phyloP scores from a whole-genome alignment of 2,888 invertebrate species.

The Drosophila stalkeri region DNA sequence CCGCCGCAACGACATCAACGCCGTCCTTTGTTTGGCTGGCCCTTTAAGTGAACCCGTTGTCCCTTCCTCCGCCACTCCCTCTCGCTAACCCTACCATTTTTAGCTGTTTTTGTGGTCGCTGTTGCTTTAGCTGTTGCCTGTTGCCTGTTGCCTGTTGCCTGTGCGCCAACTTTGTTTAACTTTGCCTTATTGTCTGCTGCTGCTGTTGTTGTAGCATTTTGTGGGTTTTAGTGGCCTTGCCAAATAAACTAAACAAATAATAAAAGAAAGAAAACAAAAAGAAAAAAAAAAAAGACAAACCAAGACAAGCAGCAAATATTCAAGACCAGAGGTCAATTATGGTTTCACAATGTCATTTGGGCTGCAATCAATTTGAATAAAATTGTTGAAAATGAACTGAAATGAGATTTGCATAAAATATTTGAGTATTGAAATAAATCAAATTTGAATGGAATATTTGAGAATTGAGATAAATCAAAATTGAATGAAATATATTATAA shows the following conservation, averaged over 20 bases:
- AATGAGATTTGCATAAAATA: background rate
- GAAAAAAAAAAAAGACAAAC: background rate
- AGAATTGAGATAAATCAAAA: background rate
- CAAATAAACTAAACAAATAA: constrained; percentile 23
- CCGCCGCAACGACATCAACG: constrained; percentile 72
- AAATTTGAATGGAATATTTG: background rate
- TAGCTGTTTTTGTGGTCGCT: constrained; percentile 8
- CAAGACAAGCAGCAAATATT: constrained; percentile 12
- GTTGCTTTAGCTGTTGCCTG: constrained; percentile 26
- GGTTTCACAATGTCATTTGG: constrained; percentile 23
- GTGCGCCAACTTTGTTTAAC: constrained; percentile 73
- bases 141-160: constrained; percentile 10
- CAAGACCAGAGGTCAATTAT: constrained; percentile 31
- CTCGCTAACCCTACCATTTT: background rate
- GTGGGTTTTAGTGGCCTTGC: constrained; percentile 63
- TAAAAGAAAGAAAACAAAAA: background rate
- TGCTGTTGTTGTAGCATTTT: constrained; percentile 36
- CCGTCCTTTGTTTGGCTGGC: constrained; percentile 75
- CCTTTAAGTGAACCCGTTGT: constrained; percentile 52
- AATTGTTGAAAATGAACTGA: background rate
- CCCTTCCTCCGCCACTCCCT: background rate
- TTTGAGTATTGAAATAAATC: background rate
- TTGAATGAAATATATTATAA: no score
- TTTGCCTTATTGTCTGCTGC: constrained; percentile 64
- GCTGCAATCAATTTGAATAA: constrained; percentile 1